These are phyloP conservation scores for Bungarus multicinctus DNA, from an alignment of 2,113 vertebrate genomes.

Conservation along the genomic window DNA sequence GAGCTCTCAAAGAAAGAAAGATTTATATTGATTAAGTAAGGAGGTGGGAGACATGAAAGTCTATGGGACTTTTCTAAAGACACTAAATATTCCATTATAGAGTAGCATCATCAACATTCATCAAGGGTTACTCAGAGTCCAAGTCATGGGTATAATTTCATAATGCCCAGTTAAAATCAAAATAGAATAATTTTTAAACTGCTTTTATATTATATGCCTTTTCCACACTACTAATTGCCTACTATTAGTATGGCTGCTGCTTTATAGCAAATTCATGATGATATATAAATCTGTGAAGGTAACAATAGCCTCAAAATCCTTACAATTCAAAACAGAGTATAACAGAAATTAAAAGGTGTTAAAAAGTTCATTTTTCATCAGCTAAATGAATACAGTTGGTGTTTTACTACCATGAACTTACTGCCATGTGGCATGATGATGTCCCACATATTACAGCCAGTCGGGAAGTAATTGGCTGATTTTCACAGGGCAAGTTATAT, in stretches of 20 bases:
- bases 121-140: constrained; percentile 45
- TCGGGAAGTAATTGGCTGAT: constrained; percentile 82
- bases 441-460: constrained; percentile 95
- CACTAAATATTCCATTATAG: constrained; percentile 35
- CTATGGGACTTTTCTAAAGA: constrained; percentile 52
- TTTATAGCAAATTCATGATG: constrained; percentile 53
- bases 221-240: constrained; percentile 56
- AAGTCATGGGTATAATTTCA: constrained; percentile 52
- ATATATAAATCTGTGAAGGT: constrained; percentile 60
- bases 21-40: constrained; percentile 69
- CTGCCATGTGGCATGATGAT: constrained; percentile 97
- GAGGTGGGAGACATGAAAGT: constrained; percentile 46
- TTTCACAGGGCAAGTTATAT: constrained; percentile 81
- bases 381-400: constrained; percentile 1
- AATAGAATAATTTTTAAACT: constrained; percentile 28
- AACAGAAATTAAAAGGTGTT: background rate
- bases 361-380: constrained; percentile 40
- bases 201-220: constrained; percentile 54
- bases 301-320: constrained; percentile 37
- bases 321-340: background rate
- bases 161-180: constrained; percentile 50
- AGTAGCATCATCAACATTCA: constrained; percentile 48
- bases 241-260: constrained; percentile 53
- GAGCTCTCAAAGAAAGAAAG: constrained; percentile 62
- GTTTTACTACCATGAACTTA: constrained; percentile 63